A percentile compares a stretch with the other conserved stretches of the same genome.
These are phyloP conservation scores for Scaptomyza graminum DNA, from an alignment of 1,140 invertebrate species.

Conservation along the genomic window DNA sequence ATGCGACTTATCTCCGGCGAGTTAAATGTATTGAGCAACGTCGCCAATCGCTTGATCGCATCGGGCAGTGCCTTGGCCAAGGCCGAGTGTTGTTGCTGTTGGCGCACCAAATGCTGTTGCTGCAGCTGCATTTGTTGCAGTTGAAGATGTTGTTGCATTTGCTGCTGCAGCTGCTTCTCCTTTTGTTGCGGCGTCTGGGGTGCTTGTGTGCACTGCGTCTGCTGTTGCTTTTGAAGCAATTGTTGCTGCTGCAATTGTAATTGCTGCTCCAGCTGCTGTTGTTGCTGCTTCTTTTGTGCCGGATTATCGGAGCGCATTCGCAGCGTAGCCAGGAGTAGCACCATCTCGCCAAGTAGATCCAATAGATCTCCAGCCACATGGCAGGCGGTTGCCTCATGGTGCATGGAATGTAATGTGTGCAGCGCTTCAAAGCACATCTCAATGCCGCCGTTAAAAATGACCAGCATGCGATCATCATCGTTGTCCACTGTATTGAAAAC, in stretches of 20 bases:
- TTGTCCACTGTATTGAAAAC: slow-evolving; percentile 87
- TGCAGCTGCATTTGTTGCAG: slow-evolving; percentile 78
- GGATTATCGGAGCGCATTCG: slow-evolving; percentile 73
- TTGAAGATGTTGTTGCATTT: slow-evolving; percentile 72
- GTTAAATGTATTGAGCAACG: slow-evolving; percentile 95
- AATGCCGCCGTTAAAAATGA: slow-evolving; percentile 94
- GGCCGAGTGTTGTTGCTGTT: slow-evolving; percentile 73
- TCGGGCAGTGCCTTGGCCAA: slow-evolving; percentile 92
- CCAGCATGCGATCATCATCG: slow-evolving; percentile 93
- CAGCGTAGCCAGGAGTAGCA: slow-evolving; percentile 69
- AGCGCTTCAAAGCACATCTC: slow-evolving; percentile 95
- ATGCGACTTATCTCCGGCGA: slow-evolving; percentile 92
- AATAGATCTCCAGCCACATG: slow-evolving; percentile 92
- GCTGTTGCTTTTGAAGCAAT: slow-evolving; percentile 65
- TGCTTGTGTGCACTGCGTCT: slow-evolving; percentile 60
- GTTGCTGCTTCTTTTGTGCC: slow-evolving; percentile 71
- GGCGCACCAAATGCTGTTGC: slow-evolving; percentile 72
- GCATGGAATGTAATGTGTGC: slow-evolving; percentile 95
- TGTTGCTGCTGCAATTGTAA: slow-evolving; percentile 74
- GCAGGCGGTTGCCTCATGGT: slow-evolving; percentile 96
- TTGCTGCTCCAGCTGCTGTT: slow-evolving; percentile 71
- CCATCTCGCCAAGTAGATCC: slow-evolving; percentile 90
- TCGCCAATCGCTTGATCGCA: slow-evolving; percentile 92
- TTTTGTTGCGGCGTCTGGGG: slow-evolving; percentile 71
- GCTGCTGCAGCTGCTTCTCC: slow-evolving; percentile 68